Conservation (phyloP, 2,797 vertebrate genomes). For the Selene dorsalis region DNA sequence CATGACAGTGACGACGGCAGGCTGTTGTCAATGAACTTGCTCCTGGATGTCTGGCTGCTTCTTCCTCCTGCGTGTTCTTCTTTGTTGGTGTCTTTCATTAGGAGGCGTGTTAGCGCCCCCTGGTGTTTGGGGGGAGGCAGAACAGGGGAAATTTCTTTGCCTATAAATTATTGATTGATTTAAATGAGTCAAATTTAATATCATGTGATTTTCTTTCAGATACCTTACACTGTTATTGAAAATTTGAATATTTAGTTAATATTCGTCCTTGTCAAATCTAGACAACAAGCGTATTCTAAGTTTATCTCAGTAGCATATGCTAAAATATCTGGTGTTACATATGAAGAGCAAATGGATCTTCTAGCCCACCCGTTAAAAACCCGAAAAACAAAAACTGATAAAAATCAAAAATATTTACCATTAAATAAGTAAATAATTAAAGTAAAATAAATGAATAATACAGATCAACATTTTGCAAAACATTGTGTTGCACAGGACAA, state of each 20-base stretch:
- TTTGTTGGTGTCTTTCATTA: constrained; percentile 12
- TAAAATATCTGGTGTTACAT: no score
- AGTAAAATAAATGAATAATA: no score
- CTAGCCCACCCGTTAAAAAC: no score
- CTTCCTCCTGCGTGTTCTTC: constrained; percentile 30
- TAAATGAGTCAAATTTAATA: no score
- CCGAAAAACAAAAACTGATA: no score
- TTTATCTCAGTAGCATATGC: no score
- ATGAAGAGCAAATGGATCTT: no score
- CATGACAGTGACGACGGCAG: constrained; percentile 52
- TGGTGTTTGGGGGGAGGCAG: constrained; percentile 18
- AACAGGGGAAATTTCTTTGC: neutral
- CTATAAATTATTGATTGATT: neutral
- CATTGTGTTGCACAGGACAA: no score
- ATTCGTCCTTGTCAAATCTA: neutral
- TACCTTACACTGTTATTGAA: neutral
- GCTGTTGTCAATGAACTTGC: neutral
- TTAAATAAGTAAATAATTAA: no score
- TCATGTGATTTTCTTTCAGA: neutral
- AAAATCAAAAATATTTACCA: no score
- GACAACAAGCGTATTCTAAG: neutral
- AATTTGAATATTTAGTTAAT: neutral
- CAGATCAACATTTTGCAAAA: no score
- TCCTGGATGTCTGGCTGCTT: neutral
- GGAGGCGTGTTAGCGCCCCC: constrained; percentile 29